Conservation (phyloP, 2,888 invertebrate genomes). For the Pandemis corylana region DNA sequence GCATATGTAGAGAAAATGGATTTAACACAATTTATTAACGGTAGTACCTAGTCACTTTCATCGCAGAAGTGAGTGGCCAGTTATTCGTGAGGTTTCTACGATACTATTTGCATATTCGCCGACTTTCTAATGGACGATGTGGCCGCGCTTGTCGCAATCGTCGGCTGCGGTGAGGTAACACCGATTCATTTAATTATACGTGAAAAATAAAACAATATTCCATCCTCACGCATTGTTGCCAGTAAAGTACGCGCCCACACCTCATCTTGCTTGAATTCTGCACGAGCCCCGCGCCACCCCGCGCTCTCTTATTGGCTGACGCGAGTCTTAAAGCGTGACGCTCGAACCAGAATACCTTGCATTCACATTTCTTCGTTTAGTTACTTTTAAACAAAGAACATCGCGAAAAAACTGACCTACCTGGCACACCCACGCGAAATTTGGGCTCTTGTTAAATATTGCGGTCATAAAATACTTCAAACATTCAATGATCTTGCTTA, state of each 20-base stretch:
- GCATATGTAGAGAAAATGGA: conserved; percentile 70
- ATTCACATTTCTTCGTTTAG: conserved; percentile 61
- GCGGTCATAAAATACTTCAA: not conserved
- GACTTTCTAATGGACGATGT: conserved; percentile 85
- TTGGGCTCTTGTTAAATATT: not conserved
- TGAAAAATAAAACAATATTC: conserved; percentile 69
- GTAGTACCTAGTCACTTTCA: conserved; percentile 80
- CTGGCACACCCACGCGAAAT: conserved; percentile 1
- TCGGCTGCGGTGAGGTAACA: conserved; percentile 80
- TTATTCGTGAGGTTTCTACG: conserved; percentile 85
- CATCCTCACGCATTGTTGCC: conserved; percentile 71
- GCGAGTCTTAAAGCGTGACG: conserved; percentile 63
- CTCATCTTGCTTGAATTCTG: conserved; percentile 65
- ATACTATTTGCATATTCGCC: conserved; percentile 85
- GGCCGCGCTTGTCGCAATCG: conserved; percentile 83
- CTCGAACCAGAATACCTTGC: conserved; percentile 69
- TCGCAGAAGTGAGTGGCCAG: conserved; percentile 84
- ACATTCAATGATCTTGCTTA: conserved; percentile 50
- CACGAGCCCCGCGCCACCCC: conserved; percentile 49
- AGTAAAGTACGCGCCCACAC: conserved; percentile 60
- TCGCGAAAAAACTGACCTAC: conserved; percentile 45
- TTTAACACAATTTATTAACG: conserved; percentile 81
- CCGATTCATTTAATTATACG: conserved; percentile 80
- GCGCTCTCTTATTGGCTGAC: conserved; percentile 60
- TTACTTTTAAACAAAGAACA: conserved; percentile 62